A percentile compares a stretch with the other conserved stretches of the same genome.
phyloP scores from a whole-genome alignment of 2,888 invertebrate species.

The Ganaspis brasiliensis region DNA sequence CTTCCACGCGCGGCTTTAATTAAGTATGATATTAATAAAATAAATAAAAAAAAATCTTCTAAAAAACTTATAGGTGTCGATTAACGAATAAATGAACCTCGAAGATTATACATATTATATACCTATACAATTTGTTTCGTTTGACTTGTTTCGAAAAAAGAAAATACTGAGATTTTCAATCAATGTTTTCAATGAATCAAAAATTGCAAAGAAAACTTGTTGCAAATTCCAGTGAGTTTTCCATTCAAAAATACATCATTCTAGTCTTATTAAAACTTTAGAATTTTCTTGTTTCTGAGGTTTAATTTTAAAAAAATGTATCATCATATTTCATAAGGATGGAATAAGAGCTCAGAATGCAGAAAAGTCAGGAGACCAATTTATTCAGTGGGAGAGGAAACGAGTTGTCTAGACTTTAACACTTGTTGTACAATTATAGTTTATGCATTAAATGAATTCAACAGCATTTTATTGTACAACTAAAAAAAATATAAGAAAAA shows the following conservation, averaged over 20 bases:
- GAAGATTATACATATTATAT: too few species aligned
- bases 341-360: constrained; percentile 26
- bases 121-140: constrained; percentile 33
- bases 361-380: constrained; percentile 46
- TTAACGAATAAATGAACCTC: too few species aligned
- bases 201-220: background rate
- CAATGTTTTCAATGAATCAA: background rate
- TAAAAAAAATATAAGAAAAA: background rate
- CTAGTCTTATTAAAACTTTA: constrained; percentile 14
- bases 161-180: too few species aligned
- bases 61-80: too few species aligned
- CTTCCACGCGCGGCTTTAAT: too few species aligned
- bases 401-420: constrained; percentile 31
- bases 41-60: too few species aligned
- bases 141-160: too few species aligned
- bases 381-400: constrained; percentile 37
- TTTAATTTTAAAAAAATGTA: constrained; percentile 11
- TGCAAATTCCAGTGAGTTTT: background rate
- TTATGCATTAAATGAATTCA: constrained; percentile 9
- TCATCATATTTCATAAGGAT: constrained; percentile 1
- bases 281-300: background rate
- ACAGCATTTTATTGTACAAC: background rate
- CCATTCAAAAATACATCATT: background rate
- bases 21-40: too few species aligned
- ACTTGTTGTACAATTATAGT: constrained; percentile 20